Conservation (phyloP, 2,888 invertebrate genomes). For the Apodemia duryi region DNA sequence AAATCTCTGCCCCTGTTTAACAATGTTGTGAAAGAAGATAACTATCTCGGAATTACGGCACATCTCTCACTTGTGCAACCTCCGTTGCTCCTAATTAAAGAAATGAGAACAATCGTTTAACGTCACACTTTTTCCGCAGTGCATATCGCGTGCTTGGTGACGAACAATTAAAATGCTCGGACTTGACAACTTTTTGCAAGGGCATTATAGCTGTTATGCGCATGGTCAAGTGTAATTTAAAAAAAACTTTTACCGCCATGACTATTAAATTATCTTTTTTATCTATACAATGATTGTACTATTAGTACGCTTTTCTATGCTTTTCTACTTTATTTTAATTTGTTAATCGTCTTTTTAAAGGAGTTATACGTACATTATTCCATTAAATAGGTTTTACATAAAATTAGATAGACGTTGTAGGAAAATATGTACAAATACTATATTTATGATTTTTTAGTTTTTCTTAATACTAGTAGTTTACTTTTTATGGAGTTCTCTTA, state of each 20-base stretch:
- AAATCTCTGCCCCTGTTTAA: slow-evolving; percentile 25
- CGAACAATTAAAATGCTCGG: slow-evolving; percentile 10
- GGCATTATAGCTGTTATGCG: neutral
- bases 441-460: no score
- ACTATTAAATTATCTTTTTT: no score
- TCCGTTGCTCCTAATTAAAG: slow-evolving; percentile 33
- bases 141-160: slow-evolving; percentile 19
- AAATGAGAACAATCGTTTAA: slow-evolving; percentile 35
- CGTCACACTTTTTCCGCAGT: slow-evolving; percentile 26
- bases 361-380: no score
- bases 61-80: slow-evolving; percentile 45
- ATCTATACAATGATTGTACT: no score
- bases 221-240: neutral
- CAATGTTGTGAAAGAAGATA: slow-evolving; percentile 23
- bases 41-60: slow-evolving; percentile 20
- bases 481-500: no score
- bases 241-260: neutral
- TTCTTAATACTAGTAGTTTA: no score
- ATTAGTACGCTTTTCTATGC: no score
- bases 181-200: slow-evolving; percentile 4
- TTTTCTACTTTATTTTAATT: no score
- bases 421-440: no score
- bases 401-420: no score
- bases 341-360: no score
- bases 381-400: no score